These are phyloP conservation scores for Pogonocherus hispidulus DNA, from an alignment of 2,888 invertebrate genomes.

Conservation along the genomic window DNA sequence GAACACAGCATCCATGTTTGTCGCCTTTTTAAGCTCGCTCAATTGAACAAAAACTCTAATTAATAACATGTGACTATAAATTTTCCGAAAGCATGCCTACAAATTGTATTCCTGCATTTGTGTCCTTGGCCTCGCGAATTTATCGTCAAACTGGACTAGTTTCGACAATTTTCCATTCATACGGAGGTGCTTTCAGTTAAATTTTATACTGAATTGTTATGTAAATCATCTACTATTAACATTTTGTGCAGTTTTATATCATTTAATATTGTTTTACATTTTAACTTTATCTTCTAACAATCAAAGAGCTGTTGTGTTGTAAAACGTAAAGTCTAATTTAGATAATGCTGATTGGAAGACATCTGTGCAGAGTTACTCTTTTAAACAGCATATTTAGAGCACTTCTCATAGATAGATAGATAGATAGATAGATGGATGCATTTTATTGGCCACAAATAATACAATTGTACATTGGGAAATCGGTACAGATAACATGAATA, in stretches of 20 bases:
- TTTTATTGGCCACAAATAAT: too few relatives aligned
- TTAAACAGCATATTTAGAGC: too few relatives aligned
- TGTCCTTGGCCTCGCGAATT: slow-evolving; percentile 20
- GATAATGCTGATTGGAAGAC: too few relatives aligned
- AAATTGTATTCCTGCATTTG: slow-evolving; percentile 10
- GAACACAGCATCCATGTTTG: not conserved
- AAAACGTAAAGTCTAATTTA: too few relatives aligned
- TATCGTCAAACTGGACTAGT: slow-evolving; percentile 3
- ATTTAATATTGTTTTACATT: slow-evolving; percentile 8
- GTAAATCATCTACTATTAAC: slow-evolving; percentile 8
- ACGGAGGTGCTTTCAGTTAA: slow-evolving; percentile 6
- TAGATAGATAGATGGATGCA: too few relatives aligned
- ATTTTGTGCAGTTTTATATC: not conserved
- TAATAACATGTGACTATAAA: slow-evolving; percentile 19
- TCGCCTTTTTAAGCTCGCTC: slow-evolving; percentile 1
- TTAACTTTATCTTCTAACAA: too few relatives aligned
- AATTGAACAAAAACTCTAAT: slow-evolving; percentile 16
- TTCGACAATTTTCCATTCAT: not conserved
- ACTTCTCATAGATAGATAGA: too few relatives aligned
- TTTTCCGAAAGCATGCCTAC: slow-evolving; percentile 14
- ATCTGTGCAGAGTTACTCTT: too few relatives aligned
- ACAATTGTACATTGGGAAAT: too few relatives aligned
- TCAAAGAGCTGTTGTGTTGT: too few relatives aligned
- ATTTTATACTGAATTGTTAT: slow-evolving; percentile 13
- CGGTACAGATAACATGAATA: too few relatives aligned